Evolutionary conservation across 1,140 invertebrate species (phyloP).

Genomic region (Caerostris darwini): DNA sequence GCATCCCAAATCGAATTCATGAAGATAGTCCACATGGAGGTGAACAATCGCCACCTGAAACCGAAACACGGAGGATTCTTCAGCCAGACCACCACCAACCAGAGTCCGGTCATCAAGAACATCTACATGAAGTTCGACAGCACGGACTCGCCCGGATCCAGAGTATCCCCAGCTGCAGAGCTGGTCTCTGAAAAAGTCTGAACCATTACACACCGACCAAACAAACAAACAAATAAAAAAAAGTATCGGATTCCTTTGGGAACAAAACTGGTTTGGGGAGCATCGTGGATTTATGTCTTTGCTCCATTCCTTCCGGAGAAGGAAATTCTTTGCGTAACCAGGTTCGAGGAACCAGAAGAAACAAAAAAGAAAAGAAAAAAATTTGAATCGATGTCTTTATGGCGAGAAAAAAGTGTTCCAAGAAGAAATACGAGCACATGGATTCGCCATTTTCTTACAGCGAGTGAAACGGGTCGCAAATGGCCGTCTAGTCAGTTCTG

Average conservation of each 20-base stretch:
- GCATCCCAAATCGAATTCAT: conserved; percentile 95
- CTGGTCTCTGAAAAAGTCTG: conserved; percentile 83
- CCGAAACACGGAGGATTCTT: conserved; percentile 88
- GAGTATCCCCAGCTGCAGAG: conserved; percentile 81
- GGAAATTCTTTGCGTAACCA: background rate
- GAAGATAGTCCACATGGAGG: conserved; percentile 95
- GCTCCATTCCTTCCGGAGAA: background rate
- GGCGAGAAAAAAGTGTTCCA: background rate
- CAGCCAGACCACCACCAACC: conserved; percentile 81
- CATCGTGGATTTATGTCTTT: background rate
- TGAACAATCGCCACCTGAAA: conserved; percentile 93
- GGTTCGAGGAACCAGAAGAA: background rate
- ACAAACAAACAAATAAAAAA: background rate
- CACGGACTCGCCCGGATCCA: conserved; percentile 82
- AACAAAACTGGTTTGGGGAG: background rate
- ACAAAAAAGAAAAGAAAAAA: too few species aligned
- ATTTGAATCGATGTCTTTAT: background rate
- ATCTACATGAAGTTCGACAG: conserved; percentile 80
- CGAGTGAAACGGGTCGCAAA: background rate
- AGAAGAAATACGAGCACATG: background rate
- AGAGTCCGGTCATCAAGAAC: conserved; percentile 82
- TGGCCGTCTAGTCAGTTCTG: background rate
- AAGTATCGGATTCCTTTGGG: background rate
- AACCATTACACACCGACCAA: background rate
- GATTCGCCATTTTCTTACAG: background rate